These are phyloP conservation scores for Bombus balteatus DNA, from an alignment of 1,140 invertebrate genomes.

Conservation along the genomic window DNA sequence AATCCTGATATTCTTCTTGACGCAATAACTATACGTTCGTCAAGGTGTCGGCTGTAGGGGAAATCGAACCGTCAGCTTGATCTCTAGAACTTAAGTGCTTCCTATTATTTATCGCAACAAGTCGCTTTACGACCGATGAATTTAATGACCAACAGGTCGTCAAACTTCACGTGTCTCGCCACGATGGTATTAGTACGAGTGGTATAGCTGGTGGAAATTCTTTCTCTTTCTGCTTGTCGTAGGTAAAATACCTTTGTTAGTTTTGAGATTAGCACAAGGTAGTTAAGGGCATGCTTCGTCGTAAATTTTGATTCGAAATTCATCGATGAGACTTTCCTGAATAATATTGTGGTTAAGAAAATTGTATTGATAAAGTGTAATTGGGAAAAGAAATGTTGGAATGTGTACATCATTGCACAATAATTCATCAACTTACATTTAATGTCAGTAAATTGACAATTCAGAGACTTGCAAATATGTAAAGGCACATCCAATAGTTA, in stretches of 20 bases:
- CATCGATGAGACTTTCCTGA: too few relatives aligned
- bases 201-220: background rate
- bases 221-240: background rate
- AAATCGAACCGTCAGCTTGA: background rate
- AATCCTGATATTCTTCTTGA: background rate
- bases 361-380: too few relatives aligned
- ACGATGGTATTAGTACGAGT: conserved; percentile 13
- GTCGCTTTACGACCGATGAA: conserved; percentile 1
- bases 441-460: too few relatives aligned
- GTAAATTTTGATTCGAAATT: background rate
- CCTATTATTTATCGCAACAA: background rate
- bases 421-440: too few relatives aligned
- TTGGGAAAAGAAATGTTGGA: too few relatives aligned
- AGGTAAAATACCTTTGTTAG: background rate
- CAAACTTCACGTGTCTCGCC: conserved; percentile 38
- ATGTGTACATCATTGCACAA: too few relatives aligned
- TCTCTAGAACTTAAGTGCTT: background rate
- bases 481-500: too few relatives aligned
- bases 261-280: background rate
- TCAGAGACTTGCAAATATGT: too few relatives aligned
- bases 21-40: background rate
- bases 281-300: background rate
- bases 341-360: too few relatives aligned
- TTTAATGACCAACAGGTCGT: conserved; percentile 32
- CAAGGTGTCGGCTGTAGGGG: background rate